phyloP scores from a whole-genome alignment of 2,797 vertebrate genomes.

The Phoebastria nigripes region DNA sequence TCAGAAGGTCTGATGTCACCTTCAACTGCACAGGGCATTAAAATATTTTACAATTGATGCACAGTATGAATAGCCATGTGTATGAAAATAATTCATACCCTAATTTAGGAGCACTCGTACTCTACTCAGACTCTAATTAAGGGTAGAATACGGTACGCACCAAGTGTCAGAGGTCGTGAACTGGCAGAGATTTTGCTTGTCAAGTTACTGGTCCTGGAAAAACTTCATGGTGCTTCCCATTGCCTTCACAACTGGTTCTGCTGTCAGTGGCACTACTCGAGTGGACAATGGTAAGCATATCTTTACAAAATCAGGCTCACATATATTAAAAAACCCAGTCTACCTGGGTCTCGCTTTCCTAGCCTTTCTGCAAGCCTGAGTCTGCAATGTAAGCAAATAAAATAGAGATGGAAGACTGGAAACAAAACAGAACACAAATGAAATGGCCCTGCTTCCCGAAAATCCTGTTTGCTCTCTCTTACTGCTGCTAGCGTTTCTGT shows the following conservation, averaged over 20 bases:
- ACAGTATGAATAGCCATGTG: background rate
- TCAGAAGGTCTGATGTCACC: conserved; percentile 15
- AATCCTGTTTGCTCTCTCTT: background rate
- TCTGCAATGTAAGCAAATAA: background rate
- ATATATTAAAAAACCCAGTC: background rate
- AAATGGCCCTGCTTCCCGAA: background rate
- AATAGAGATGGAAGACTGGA: background rate
- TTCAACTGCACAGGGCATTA: background rate
- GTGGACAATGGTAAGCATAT: background rate
- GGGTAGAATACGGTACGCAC: background rate
- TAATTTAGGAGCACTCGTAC: background rate
- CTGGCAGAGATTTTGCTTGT: background rate
- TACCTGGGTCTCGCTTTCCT: background rate
- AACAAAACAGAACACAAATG: background rate
- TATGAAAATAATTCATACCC: background rate
- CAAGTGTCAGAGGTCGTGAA: background rate
- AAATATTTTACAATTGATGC: background rate
- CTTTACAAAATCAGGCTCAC: background rate
- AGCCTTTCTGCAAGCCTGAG: background rate
- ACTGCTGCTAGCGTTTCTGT: background rate
- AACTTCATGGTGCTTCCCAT: background rate
- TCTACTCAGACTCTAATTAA: background rate
- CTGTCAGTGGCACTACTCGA: background rate
- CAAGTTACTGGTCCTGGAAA: background rate
- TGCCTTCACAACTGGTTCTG: background rate